phyloP scores from a whole-genome alignment of 2,888 invertebrate species.

The Tetragnatha montana region DNA sequence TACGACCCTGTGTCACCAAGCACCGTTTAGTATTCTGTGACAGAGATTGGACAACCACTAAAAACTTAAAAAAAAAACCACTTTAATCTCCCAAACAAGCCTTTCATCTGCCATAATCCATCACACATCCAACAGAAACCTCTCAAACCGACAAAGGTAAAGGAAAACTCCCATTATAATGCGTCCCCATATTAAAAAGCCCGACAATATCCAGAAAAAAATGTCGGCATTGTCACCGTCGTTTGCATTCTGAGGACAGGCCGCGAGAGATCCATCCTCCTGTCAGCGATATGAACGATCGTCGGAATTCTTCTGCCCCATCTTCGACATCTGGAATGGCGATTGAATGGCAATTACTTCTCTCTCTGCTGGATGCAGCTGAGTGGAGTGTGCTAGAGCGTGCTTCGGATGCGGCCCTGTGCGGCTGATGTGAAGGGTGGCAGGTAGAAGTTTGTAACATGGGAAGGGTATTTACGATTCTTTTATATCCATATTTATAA shows the following conservation, averaged over 20 bases:
- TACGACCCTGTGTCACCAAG: too few relatives aligned
- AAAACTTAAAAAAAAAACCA: too few relatives aligned
- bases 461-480: too few relatives aligned
- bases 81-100: too few relatives aligned
- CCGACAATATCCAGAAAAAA: conserved; percentile 15
- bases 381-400: neutral
- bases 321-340: conserved; percentile 51
- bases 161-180: conserved; percentile 41
- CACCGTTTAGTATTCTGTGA: too few relatives aligned
- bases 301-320: conserved; percentile 35
- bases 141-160: neutral
- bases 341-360: conserved; percentile 37
- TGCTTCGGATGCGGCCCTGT: neutral
- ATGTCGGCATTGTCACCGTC: conserved; percentile 26
- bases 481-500: neutral
- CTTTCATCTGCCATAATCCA: too few relatives aligned
- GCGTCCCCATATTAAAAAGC: neutral
- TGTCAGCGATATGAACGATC: conserved; percentile 43
- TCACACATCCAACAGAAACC: too few relatives aligned
- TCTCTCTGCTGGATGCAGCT: neutral
- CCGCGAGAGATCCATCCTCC: conserved; percentile 27
- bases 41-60: too few relatives aligned
- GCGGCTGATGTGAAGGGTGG: too few relatives aligned
- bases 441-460: too few relatives aligned
- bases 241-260: conserved; percentile 31